Conservation (phyloP, 2,888 invertebrate genomes). For the Tetranychus piercei region DNA sequence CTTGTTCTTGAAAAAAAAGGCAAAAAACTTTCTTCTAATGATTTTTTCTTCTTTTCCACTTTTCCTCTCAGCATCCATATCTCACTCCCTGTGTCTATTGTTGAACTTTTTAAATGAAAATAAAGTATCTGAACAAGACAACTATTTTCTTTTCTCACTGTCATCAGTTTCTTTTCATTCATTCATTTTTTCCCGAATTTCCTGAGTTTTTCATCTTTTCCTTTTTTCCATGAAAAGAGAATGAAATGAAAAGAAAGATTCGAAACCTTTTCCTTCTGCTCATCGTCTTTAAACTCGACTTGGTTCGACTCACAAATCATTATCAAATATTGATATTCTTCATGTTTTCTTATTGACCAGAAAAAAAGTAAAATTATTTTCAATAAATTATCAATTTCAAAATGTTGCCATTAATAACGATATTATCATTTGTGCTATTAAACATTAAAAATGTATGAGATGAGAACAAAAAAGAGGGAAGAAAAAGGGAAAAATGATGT, state of each 20-base stretch:
- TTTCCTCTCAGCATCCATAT: not conserved
- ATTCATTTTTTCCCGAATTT: too few species aligned
- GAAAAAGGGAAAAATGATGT: not conserved
- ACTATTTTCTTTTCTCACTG: too few species aligned
- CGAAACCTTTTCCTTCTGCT: too few species aligned
- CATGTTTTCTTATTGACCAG: not conserved
- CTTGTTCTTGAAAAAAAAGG: not conserved
- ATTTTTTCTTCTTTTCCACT: not conserved
- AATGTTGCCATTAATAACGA: not conserved
- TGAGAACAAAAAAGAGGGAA: not conserved
- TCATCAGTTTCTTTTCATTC: too few species aligned
- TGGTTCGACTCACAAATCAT: not conserved
- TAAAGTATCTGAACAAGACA: too few species aligned
- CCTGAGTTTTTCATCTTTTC: too few species aligned
- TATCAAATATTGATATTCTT: not conserved
- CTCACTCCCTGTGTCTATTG: too few species aligned
- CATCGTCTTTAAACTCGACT: not conserved
- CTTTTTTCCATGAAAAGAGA: too few species aligned
- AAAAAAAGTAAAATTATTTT: not conserved
- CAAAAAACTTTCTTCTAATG: not conserved
- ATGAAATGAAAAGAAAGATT: too few species aligned
- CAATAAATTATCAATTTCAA: not conserved
- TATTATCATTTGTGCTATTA: not conserved
- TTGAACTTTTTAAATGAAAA: too few species aligned
- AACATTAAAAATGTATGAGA: not conserved